Base-by-base conservation (phyloP, 2,113 vertebrate species). In the Anguilla japonica region DNA sequence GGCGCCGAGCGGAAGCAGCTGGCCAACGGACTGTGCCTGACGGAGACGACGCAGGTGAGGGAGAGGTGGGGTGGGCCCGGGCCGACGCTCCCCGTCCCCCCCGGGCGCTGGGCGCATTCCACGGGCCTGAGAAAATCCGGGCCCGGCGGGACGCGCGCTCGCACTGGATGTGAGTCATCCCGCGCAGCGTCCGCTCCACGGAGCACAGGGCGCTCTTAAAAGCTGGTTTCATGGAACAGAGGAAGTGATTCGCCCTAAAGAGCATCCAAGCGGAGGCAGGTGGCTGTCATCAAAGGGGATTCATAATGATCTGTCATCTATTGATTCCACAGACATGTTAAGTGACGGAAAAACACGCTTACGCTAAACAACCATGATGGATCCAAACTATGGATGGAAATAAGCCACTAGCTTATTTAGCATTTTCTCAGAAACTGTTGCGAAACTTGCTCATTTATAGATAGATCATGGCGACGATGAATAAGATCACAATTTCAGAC, bases 1-100 rank as follows among this genome's bases (percentile, higher is more conserved):
- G 96, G 96, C 53, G 94, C 95, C 0, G 96, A 96, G 90, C 93
- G 96, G 87, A 97, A 97, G 83, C 96, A 96, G 92, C 93, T 97
- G 86, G 96, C 96, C 84, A 96, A 94, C 20, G 95, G 94, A 14
- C 87, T 97, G 86, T 96, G 96, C 83, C 95, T 97, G 41, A 97
- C 96, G 0, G 95, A 96, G 90, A 96, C 93, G 90, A 96, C 93
- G 9, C 95, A 96, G 94, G 95, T 96, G 75, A 91, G 89, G 82
- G 41, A 41, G 63, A 14, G 20, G 41, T 57, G n/a, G 79, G 43
- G 50, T 7, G 2, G 0, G 22, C 46, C 8, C 7, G 50, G 50
- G 0, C 46, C 43, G 43, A 46, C 34, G 40, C 43, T 34, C 0
- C 57, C 14, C 26, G 2, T 29, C 18, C 26, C 60, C 41, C 34